phyloP scores from a whole-genome alignment of 2,113 vertebrate species.

The Corythornis vintsioides region DNA sequence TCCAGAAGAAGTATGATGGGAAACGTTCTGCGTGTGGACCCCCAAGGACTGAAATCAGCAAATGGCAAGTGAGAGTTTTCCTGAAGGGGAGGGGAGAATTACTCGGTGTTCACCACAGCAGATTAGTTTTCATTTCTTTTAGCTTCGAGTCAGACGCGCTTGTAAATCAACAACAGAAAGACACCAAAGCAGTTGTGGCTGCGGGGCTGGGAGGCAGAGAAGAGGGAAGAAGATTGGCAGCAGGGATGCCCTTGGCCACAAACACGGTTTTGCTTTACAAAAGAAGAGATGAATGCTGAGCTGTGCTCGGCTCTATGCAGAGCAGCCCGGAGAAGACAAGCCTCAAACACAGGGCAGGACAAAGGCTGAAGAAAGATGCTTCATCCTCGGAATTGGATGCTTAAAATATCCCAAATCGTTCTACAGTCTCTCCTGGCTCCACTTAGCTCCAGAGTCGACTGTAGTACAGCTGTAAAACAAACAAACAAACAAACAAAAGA shows the following conservation, averaged over 20 bases:
- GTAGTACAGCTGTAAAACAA: not conserved
- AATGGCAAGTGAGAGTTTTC: not conserved
- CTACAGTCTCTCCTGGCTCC: not conserved
- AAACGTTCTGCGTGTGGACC: not conserved
- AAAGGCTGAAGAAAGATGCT: constrained; percentile 33
- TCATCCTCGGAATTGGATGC: not conserved
- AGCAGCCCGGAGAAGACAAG: not conserved
- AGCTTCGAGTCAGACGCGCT: not conserved
- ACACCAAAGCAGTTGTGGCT: not conserved
- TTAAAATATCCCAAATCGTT: not conserved
- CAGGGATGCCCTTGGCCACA: constrained; percentile 3
- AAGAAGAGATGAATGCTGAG: constrained; percentile 3
- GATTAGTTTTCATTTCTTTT: not conserved
- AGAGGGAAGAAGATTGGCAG: not conserved
- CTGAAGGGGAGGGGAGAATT: not conserved
- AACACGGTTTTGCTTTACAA: not conserved
- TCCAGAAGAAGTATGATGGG: not conserved
- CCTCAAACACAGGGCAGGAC: not conserved
- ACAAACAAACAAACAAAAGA: not conserved
- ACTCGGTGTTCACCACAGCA: not conserved
- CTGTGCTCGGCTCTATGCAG: not conserved
- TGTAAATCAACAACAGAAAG: not conserved
- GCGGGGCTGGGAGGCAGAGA: not conserved
- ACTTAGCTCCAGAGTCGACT: not conserved
- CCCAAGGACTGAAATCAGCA: not conserved